These are phyloP conservation scores for Eriocheir sinensis DNA, from an alignment of 1,140 invertebrate genomes.

Conservation along the genomic window DNA sequence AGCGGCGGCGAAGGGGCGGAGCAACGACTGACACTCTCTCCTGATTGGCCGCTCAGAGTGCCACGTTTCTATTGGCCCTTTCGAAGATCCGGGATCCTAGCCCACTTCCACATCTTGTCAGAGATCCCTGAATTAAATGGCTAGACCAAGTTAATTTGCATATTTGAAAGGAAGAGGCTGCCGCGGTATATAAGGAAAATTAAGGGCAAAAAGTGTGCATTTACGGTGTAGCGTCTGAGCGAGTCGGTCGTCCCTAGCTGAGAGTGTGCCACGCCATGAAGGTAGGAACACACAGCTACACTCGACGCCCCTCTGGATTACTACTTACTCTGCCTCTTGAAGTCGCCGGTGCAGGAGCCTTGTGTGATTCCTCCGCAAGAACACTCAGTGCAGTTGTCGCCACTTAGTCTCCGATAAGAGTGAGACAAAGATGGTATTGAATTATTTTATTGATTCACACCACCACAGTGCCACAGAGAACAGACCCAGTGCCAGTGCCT, in stretches of 20 bases:
- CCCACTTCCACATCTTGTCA: constrained; percentile 71
- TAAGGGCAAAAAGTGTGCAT: constrained; percentile 68
- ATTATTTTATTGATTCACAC: background rate
- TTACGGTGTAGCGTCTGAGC: constrained; percentile 65
- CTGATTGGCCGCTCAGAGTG: constrained; percentile 63
- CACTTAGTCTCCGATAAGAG: background rate
- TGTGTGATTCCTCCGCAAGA: constrained; percentile 1
- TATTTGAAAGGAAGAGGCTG: constrained; percentile 73
- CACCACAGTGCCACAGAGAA: constrained; percentile 9
- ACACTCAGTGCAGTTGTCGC: background rate
- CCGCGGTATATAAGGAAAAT: constrained; percentile 72
- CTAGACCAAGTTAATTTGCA: constrained; percentile 75
- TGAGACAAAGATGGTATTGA: constrained; percentile 20
- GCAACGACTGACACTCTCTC: background rate
- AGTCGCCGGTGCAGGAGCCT: constrained; percentile 30
- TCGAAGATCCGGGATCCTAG: constrained; percentile 73
- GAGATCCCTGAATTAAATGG: constrained; percentile 76
- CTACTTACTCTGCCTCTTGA: constrained; percentile 58
- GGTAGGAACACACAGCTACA: constrained; percentile 37
- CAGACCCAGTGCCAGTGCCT: constrained; percentile 10
- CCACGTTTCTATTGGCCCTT: constrained; percentile 67
- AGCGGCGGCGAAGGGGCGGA: constrained; percentile 51
- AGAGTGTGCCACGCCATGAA: constrained; percentile 36
- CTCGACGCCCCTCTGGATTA: constrained; percentile 38
- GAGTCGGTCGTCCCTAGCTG: constrained; percentile 44